Base-by-base conservation (phyloP, 2,113 vertebrate species). In the Corydoras maculifer region DNA sequence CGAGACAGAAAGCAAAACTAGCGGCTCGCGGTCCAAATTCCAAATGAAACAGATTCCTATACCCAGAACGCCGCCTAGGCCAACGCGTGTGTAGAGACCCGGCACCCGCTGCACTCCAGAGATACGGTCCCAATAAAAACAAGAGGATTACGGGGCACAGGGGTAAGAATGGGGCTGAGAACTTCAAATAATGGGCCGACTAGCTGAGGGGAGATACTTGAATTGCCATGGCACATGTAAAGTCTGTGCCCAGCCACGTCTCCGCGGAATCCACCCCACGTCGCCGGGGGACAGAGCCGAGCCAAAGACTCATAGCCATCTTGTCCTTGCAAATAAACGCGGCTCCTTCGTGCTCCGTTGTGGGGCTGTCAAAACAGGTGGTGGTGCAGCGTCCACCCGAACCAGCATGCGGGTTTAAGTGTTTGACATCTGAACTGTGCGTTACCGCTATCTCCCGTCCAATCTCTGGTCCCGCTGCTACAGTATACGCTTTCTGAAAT, bases 1-100 rank as follows among this genome's bases (percentile, higher is more conserved):
- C 3, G 58, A 60, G 72, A 67, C 30, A 14, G 58, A 62, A 62
- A 50, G 82, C 85, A 87, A 88, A 89, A 88, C 85, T 86, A 85
- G 48, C 82, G 84, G 81, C 78, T 78, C 76, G 70, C 77, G 69
- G 81, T 83, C 85, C 79, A 86, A 87, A 86, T 62, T 18, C 50
- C 7, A 30, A 55, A 15, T 25, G 57, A n/a, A 58, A 65, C 59
- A 69, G 30, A 69, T 54, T 70, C 67, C 68, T 60, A 8, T 61
- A 60, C 61, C 57, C 54, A 13, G 59, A 67, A 61, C 61, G 68
- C 68, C 74, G 58, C n/a, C 58, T 72, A 55, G 62, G 65, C 68
- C 25, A 48, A 32, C 55, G 48, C 32, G 61, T 51, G 18, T 65
- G n/a, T 49, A 59, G 31, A 69, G 65, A 64, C 11, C n/a, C 55